A percentile compares a stretch with the other conserved stretches of the same genome.
Conservation (phyloP, 2,888 invertebrate genomes). For the Netelia fuscicornis region DNA sequence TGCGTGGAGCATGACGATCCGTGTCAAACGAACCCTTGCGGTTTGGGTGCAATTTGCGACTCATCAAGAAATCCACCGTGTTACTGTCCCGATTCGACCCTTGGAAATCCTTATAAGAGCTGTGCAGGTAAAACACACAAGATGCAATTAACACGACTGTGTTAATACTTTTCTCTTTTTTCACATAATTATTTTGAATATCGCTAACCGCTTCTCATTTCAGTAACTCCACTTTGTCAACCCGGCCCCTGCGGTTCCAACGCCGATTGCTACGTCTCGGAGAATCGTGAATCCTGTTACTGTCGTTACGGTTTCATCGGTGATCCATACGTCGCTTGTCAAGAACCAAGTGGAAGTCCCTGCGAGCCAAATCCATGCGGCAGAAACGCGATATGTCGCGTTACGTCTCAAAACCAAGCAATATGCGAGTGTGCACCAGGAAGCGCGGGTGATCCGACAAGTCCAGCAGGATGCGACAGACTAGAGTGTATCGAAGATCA, state of each 20-base stretch:
- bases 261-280: conserved; percentile 93
- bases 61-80: conserved; percentile 92
- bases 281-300: conserved; percentile 93
- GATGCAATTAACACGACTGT: not conserved
- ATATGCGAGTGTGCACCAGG: conserved; percentile 91
- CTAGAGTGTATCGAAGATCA: conserved; percentile 93
- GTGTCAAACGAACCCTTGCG: conserved; percentile 94
- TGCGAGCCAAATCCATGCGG: conserved; percentile 94
- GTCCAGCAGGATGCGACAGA: conserved; percentile 90
- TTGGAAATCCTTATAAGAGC: conserved; percentile 93
- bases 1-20: conserved; percentile 92
- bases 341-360: conserved; percentile 88
- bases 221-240: conserved; percentile 89
- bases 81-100: conserved; percentile 92
- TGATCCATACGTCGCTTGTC: conserved; percentile 92
- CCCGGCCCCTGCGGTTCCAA: conserved; percentile 94
- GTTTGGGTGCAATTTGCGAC: conserved; percentile 92
- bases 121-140: conserved; percentile 86
- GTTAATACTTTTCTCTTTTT: not conserved
- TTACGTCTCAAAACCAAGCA: conserved; percentile 89
- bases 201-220: conserved; percentile 75
- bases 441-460: conserved; percentile 91
- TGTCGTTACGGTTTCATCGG: conserved; percentile 91
- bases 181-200: not conserved
- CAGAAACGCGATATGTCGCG: conserved; percentile 90